phyloP scores from a whole-genome alignment of 2,113 vertebrate genomes.

The Xyliphius kryptos region DNA sequence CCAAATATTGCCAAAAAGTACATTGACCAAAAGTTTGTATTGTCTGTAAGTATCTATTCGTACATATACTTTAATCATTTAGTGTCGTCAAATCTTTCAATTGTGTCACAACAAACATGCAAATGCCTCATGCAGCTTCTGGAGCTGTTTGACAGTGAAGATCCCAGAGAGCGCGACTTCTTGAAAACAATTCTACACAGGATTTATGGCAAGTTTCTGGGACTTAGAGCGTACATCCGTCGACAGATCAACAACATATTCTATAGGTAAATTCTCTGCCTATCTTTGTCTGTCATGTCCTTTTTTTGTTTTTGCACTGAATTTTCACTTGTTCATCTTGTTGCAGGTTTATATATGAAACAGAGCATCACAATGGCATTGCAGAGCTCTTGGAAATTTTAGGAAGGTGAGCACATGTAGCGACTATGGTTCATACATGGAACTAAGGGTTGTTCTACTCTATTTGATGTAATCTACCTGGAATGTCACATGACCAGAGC shows the following conservation, averaged over 20 bases:
- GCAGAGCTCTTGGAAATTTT: slow-evolving; percentile 94
- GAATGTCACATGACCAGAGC: no score
- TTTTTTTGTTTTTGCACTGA: no score
- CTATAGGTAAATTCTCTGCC: slow-evolving; percentile 69
- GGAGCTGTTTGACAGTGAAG: slow-evolving; percentile 96
- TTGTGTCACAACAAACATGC: no score
- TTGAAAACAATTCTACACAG: slow-evolving; percentile 95
- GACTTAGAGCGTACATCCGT: slow-evolving; percentile 87
- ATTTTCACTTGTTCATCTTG: no score
- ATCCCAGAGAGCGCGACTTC: slow-evolving; percentile 92
- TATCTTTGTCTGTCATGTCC: no score
- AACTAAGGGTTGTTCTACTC: slow-evolving; percentile 12
- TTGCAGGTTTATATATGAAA: slow-evolving; percentile 92
- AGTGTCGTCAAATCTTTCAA: no score
- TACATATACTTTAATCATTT: no score
- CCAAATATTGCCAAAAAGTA: slow-evolving; percentile 92
- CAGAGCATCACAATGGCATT: slow-evolving; percentile 94
- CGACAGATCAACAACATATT: slow-evolving; percentile 98
- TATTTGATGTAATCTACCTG: slow-evolving; percentile 11
- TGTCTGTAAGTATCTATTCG: slow-evolving; percentile 84
- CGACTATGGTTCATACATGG: no score
- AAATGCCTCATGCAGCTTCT: no score
- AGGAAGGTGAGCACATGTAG: slow-evolving; percentile 82
- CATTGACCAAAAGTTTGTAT: slow-evolving; percentile 96
- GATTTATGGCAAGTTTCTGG: slow-evolving; percentile 96